Conservation (phyloP, 2,797 vertebrate species). For the Anguilla obscura region DNA sequence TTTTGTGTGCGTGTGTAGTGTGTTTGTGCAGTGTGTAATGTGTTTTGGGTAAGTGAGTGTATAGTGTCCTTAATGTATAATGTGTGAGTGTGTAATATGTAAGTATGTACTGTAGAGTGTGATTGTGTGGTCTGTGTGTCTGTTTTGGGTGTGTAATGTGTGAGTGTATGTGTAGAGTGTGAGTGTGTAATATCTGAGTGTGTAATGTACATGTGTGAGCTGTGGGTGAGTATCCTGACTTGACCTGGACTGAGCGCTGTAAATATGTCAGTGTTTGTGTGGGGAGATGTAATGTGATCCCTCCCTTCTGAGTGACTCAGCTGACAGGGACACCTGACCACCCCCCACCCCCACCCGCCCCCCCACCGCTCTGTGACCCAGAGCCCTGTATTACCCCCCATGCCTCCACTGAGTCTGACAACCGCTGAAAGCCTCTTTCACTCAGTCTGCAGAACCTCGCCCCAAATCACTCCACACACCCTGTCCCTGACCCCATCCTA, state of each 20-base stretch:
- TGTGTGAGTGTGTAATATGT: not conserved
- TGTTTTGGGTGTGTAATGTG: not conserved
- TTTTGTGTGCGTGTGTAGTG: not conserved
- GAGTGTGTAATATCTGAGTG: not conserved
- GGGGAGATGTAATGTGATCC: slow-evolving; percentile 21
- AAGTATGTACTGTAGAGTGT: not conserved
- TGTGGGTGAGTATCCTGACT: slow-evolving; percentile 2
- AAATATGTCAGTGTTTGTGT: slow-evolving; percentile 31
- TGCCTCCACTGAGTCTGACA: slow-evolving; percentile 13
- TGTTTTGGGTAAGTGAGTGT: not conserved
- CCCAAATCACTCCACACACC: not conserved
- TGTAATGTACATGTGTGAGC: not conserved
- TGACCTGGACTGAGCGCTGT: slow-evolving; percentile 21
- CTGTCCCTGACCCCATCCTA: not conserved
- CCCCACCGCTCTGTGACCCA: not conserved
- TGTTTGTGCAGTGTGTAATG: not conserved
- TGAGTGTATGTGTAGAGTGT: not conserved
- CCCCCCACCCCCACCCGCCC: not conserved
- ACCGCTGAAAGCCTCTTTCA: slow-evolving; percentile 30
- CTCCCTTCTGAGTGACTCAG: not conserved
- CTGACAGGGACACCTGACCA: slow-evolving; percentile 25
- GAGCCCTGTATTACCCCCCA: not conserved
- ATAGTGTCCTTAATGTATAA: not conserved
- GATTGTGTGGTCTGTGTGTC: not conserved
- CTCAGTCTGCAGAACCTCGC: slow-evolving; percentile 22